These are phyloP conservation scores for Chloromyia formosa DNA, from an alignment of 2,888 invertebrate genomes.

Conservation along the genomic window DNA sequence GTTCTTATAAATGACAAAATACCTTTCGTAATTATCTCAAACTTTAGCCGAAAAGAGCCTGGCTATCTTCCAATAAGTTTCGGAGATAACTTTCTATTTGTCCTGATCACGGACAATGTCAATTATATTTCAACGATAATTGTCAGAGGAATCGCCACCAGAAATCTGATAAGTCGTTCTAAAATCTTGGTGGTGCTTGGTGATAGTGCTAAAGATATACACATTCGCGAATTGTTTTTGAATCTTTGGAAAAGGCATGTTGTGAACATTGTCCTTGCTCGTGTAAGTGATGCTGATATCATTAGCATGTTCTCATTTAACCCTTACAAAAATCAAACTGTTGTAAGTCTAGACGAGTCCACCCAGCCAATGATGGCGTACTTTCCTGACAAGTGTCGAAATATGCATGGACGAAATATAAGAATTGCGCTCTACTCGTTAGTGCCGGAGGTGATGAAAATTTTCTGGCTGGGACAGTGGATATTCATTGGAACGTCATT, in stretches of 20 bases:
- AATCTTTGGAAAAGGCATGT: background rate
- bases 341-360: background rate
- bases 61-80: background rate
- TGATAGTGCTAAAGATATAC: background rate
- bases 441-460: conserved; percentile 16
- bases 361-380: background rate
- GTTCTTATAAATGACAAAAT: background rate
- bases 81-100: conserved; percentile 12
- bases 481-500: conserved; percentile 9
- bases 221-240: background rate
- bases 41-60: background rate
- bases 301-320: background rate
- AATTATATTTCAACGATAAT: background rate
- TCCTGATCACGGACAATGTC: conserved; percentile 2
- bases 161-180: background rate
- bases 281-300: background rate
- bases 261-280: background rate
- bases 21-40: background rate
- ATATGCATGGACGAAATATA: conserved; percentile 5
- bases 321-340: conserved; percentile 3
- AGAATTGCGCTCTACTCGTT: background rate
- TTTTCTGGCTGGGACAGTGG: background rate
- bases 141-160: background rate
- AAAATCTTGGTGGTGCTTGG: conserved; percentile 17
- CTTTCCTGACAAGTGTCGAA: conserved; percentile 21